These are phyloP conservation scores for Sphinx pinastri DNA, from an alignment of 2,888 invertebrate genomes.

Conservation along the genomic window DNA sequence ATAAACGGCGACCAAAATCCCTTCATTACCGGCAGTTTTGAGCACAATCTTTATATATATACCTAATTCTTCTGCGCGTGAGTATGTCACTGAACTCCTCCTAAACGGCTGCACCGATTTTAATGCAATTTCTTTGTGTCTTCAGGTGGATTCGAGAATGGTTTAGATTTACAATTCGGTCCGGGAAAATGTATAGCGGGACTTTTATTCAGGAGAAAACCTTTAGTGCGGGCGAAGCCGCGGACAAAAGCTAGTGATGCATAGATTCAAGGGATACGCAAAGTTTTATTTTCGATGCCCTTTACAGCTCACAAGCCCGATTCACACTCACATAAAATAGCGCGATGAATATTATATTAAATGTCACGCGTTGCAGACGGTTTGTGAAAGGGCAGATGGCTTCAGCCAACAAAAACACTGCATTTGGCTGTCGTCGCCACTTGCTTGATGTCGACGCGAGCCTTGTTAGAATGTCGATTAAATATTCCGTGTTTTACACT, in stretches of 20 bases:
- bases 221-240: no score
- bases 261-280: constrained; percentile 5
- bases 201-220: no score
- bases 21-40: background rate
- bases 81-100: no score
- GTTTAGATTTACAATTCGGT: no score
- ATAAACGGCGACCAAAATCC: background rate
- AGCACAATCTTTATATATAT: no score
- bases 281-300: constrained; percentile 42
- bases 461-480: constrained; percentile 7
- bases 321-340: constrained; percentile 45
- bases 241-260: no score
- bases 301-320: constrained; percentile 49
- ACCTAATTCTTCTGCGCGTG: no score
- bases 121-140: no score
- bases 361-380: constrained; percentile 56
- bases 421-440: constrained; percentile 35
- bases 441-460: constrained; percentile 19
- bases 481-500: constrained; percentile 15
- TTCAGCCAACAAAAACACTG: constrained; percentile 45
- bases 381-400: constrained; percentile 56
- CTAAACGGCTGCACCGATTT: no score
- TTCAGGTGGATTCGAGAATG: no score
- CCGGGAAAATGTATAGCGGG: no score
- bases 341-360: constrained; percentile 57